Conservation (phyloP, 2,113 vertebrate species). For the Mormoops blainvillei region DNA sequence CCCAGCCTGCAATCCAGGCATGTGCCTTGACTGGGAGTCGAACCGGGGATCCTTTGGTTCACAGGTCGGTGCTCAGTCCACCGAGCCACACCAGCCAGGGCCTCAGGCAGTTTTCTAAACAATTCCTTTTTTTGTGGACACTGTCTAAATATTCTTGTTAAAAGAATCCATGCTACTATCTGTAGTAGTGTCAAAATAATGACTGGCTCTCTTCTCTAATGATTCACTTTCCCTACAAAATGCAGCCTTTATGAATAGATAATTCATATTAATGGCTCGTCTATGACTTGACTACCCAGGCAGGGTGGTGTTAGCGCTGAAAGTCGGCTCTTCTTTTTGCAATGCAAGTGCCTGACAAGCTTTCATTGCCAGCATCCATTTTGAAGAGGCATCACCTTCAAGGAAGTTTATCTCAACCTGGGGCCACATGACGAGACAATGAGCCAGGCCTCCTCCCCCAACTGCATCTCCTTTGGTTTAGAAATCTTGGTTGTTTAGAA, state of each 20-base stretch:
- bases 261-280: background rate
- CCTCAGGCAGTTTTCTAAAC: background rate
- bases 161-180: background rate
- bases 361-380: background rate
- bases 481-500: background rate
- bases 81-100: no score
- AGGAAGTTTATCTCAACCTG: background rate
- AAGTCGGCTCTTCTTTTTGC: background rate
- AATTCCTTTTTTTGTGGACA: background rate
- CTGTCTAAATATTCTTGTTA: background rate
- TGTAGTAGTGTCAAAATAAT: background rate
- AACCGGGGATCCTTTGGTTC: no score
- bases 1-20: no score
- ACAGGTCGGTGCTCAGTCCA: no score
- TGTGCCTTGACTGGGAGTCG: no score
- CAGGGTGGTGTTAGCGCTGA: background rate
- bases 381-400: background rate
- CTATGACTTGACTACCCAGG: background rate
- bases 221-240: background rate
- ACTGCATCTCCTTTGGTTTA: background rate
- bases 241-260: background rate
- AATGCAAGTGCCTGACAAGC: background rate
- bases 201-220: background rate
- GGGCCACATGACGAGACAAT: background rate
- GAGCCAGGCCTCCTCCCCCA: background rate